Percentiles rank a stretch among this genome's conserved stretches.
Evolutionary conservation across 2,113 vertebrate genomes (phyloP).

Genomic region (Lepisosteus osseus): DNA sequence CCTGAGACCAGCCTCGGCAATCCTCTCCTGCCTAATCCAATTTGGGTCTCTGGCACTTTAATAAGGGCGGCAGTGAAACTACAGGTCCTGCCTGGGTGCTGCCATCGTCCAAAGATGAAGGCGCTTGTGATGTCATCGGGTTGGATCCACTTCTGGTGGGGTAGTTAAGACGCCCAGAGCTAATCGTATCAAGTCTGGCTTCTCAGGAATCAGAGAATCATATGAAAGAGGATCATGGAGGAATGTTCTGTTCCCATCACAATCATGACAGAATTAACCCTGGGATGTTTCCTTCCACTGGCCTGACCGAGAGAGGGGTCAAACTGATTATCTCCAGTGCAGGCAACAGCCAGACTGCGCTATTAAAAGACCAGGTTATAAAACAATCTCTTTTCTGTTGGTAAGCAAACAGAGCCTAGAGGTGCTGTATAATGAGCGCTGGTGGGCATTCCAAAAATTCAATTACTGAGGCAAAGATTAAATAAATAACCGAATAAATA

Average conservation of each 20-base stretch:
- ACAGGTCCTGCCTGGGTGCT: constrained; percentile 15
- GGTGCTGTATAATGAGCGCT: not conserved
- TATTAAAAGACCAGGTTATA: constrained; percentile 37
- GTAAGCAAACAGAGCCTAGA: not conserved
- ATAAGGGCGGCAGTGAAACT: constrained; percentile 9
- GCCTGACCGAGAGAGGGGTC: constrained; percentile 68
- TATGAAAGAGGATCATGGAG: constrained; percentile 74
- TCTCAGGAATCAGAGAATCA: constrained; percentile 67
- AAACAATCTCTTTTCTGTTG: constrained; percentile 15
- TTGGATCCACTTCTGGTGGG: constrained; percentile 42
- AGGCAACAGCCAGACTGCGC: constrained; percentile 28
- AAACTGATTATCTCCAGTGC: constrained; percentile 69
- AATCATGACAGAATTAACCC: constrained; percentile 80
- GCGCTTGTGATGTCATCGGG: constrained; percentile 39
- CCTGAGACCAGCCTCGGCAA: constrained; percentile 27
- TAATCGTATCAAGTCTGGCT: constrained; percentile 71
- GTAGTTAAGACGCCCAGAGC: constrained; percentile 57
- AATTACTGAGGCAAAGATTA: too few species aligned
- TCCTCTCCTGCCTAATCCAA: constrained; percentile 31
- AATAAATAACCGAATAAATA: too few species aligned
- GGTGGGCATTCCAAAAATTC: not conserved
- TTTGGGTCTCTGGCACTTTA: constrained; percentile 30
- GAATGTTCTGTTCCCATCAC: constrained; percentile 79
- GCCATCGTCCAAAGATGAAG: not conserved
- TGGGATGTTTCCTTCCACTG: constrained; percentile 67